Evolutionary conservation across 64 coral and sea anemone genomes (phyloP).

Genomic region (Stylophora pistillata): DNA sequence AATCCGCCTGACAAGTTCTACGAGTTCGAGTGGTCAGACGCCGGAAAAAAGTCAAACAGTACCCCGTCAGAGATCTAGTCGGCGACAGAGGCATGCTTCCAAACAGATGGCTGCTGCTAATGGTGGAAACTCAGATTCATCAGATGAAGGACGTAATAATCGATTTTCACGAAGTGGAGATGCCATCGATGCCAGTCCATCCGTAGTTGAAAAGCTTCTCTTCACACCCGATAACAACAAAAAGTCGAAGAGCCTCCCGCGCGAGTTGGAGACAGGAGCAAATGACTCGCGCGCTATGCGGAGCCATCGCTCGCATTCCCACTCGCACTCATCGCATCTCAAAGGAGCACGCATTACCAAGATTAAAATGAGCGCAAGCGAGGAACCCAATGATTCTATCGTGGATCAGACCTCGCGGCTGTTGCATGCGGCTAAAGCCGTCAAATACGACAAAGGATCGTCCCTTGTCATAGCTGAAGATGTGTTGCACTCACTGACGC

Average conservation of each 20-base stretch:
- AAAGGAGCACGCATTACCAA: slow-evolving; percentile 83
- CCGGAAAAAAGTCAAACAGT: slow-evolving; percentile 68
- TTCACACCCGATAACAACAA: slow-evolving; percentile 49
- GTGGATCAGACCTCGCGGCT: slow-evolving; percentile 84
- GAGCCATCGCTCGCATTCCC: slow-evolving; percentile 38
- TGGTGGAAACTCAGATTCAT: slow-evolving; percentile 61
- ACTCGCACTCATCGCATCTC: slow-evolving; percentile 42
- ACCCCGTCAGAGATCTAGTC: slow-evolving; percentile 65
- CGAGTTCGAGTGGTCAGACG: background rate
- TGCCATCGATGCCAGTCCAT: background rate
- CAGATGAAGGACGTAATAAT: slow-evolving; percentile 53
- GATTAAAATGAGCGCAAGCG: slow-evolving; percentile 78
- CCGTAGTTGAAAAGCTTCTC: slow-evolving; percentile 10
- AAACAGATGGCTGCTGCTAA: slow-evolving; percentile 17
- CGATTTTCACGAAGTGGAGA: background rate
- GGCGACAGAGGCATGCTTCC: slow-evolving; percentile 49
- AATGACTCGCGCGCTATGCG: slow-evolving; percentile 22
- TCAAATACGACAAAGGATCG: slow-evolving; percentile 47
- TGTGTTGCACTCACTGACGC: slow-evolving; percentile 88
- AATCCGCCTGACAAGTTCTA: slow-evolving; percentile 70
- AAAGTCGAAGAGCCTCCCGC: slow-evolving; percentile 78
- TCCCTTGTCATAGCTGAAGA: slow-evolving; percentile 76
- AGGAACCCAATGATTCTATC: slow-evolving; percentile 74
- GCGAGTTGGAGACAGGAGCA: slow-evolving; percentile 54
- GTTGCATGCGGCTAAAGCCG: slow-evolving; percentile 65